Evolutionary conservation across 1,140 invertebrate genomes (phyloP).

Genomic region (Drosophila rufa): DNA sequence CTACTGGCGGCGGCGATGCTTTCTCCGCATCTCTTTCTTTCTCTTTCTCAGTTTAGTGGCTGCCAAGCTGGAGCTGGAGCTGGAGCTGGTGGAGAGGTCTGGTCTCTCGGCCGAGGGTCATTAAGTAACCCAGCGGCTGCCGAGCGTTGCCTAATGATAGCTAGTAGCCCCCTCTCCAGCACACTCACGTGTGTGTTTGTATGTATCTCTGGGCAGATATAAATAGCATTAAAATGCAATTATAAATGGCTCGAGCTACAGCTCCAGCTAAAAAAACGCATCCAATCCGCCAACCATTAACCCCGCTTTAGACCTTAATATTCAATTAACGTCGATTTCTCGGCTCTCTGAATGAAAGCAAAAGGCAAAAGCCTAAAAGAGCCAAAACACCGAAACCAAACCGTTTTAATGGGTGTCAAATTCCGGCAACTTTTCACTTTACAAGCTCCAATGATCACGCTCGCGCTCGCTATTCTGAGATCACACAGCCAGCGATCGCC

Average conservation of each 20-base stretch:
- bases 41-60: conserved; percentile 76
- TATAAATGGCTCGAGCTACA: conserved; percentile 41
- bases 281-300: conserved; percentile 39
- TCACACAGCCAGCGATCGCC: conserved; percentile 15
- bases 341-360: conserved; percentile 54
- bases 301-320: conserved; percentile 37
- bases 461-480: conserved; percentile 47
- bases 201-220: conserved; percentile 32
- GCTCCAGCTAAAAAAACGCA: conserved; percentile 15
- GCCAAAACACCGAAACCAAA: conserved; percentile 40
- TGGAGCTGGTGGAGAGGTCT: background rate
- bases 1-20: conserved; percentile 43
- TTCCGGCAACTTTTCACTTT: conserved; percentile 70
- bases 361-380: conserved; percentile 37
- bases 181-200: conserved; percentile 26
- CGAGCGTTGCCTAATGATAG: conserved; percentile 55
- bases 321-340: conserved; percentile 63
- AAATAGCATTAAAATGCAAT: conserved; percentile 76
- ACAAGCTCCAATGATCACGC: conserved; percentile 15
- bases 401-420: conserved; percentile 70
- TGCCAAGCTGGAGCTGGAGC: conserved; percentile 25
- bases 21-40: conserved; percentile 78
- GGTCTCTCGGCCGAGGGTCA: conserved; percentile 64
- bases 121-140: conserved; percentile 64
- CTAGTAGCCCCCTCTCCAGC: conserved; percentile 4